Evolutionary conservation across 2,113 vertebrate species (phyloP), one percentile per base, ranked within the genome.

Genomic region (Podocnemis expansa): DNA sequence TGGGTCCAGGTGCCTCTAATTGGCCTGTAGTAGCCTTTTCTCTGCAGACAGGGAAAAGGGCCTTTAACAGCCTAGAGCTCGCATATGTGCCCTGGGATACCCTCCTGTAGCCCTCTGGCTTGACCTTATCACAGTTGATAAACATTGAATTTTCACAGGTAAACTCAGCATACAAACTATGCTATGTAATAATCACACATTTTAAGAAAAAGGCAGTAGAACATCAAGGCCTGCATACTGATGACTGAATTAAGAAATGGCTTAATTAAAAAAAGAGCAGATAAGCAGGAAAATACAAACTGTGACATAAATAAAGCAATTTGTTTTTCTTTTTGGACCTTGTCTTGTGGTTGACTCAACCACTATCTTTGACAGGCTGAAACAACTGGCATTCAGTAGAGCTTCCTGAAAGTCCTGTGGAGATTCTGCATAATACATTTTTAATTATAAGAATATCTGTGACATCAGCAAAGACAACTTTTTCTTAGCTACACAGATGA

Each of bases 231-330:
- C 87, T 94, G n/a, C 7, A 45, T 56, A 75, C 21, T 31, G 78
- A 0, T 51, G 58, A 80, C 29, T 67, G 14, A 81, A 41, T 24
- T 25, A 43, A 45, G 21, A 6, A 75, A 47, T 78, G 63, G 8
- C 34, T 38, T 22, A 17, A 67, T 67, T 21, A 38, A 67, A 16
- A 95, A n/a, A 31, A 1, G 17, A 88, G 84, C 27, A 76, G 78
- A 63, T 79, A 67, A 80, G 34, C 19, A 81, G 84, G 47, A 85
- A 91, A 81, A 76, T 31, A 38, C 13, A 60, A 55, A 93, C 78
- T 9, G 0, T 0, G 54, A 17, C 45, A 14, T 10, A 58, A 24
- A 38, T 67, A 78, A 90, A 90, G 55, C 58, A 82, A 5, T 0
- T 0, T 55, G 8, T 9, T 86, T 93, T 87, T 92, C 38, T 56